Evolutionary conservation across 2,797 vertebrate species (phyloP).

Genomic region (Leucoraja ocellata): DNA sequence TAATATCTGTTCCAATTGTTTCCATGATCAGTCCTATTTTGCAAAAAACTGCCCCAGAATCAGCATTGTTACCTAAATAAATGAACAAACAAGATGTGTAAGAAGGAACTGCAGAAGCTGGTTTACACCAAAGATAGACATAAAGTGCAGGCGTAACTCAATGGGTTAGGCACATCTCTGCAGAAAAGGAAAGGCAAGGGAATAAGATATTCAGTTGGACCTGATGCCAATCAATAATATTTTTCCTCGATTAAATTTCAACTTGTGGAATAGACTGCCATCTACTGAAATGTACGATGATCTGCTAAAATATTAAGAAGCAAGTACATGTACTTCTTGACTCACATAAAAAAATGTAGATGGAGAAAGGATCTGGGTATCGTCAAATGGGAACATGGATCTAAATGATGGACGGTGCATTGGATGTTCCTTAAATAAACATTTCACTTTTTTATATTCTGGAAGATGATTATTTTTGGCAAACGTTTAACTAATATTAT

Average conservation of each 20-base stretch:
- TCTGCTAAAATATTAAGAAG: slow-evolving; percentile 2
- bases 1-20: not conserved
- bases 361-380: not conserved
- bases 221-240: not conserved
- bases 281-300: slow-evolving; percentile 15
- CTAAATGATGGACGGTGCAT: not conserved
- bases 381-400: not conserved
- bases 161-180: no score
- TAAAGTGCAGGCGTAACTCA: no score
- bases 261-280: slow-evolving; percentile 36
- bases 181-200: no score
- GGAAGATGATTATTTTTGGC: no score
- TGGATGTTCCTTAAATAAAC: not conserved
- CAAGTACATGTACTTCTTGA: not conserved
- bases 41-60: not conserved
- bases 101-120: no score
- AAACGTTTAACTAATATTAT: no score
- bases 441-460: not conserved
- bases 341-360: not conserved
- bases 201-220: not conserved
- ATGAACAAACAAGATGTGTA: not conserved
- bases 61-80: not conserved
- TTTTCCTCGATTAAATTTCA: not conserved
- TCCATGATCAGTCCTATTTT: not conserved
- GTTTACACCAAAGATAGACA: no score